A percentile compares a stretch with the other conserved stretches of the same genome.
phyloP scores from a whole-genome alignment of 2,888 invertebrate genomes.

The Cryptophagus acutangulus region DNA sequence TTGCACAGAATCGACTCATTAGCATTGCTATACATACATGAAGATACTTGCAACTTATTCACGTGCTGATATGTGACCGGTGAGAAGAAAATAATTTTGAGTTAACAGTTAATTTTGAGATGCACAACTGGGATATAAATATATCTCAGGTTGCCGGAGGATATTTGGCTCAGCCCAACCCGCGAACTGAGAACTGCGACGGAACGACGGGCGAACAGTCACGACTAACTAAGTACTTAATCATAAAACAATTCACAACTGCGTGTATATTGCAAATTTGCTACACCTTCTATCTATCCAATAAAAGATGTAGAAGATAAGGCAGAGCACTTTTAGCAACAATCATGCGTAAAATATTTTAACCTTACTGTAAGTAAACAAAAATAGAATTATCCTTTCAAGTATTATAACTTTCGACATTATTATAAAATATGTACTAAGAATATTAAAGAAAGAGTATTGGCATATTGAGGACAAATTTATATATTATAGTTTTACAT shows the following conservation, averaged over 20 bases:
- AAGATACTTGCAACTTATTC: too few species aligned
- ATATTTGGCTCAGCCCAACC: slow-evolving; percentile 30
- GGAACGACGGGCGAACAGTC: slow-evolving; percentile 30
- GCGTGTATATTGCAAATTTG: slow-evolving; percentile 26
- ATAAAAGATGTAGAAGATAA: slow-evolving; percentile 22
- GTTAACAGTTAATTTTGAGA: slow-evolving; percentile 30
- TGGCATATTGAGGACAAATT: too few species aligned
- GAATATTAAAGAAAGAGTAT: too few species aligned
- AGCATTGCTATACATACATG: too few species aligned
- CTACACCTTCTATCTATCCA: slow-evolving; percentile 23
- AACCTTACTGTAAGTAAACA: slow-evolving; percentile 5
- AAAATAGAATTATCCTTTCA: too few species aligned
- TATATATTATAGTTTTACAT: too few species aligned
- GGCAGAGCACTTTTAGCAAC: slow-evolving; percentile 23
- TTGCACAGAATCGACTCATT: too few species aligned
- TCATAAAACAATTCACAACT: slow-evolving; percentile 38
- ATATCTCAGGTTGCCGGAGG: slow-evolving; percentile 34
- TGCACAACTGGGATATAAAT: slow-evolving; percentile 34
- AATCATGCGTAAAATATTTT: slow-evolving; percentile 24
- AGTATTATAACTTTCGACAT: too few species aligned
- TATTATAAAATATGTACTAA: too few species aligned
- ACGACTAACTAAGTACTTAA: slow-evolving; percentile 39
- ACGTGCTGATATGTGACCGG: too few species aligned
- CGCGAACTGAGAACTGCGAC: slow-evolving; percentile 9
- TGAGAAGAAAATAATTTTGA: too few species aligned